Evolutionary conservation across 2,797 vertebrate species (phyloP).

Genomic region (Helostoma temminkii): DNA sequence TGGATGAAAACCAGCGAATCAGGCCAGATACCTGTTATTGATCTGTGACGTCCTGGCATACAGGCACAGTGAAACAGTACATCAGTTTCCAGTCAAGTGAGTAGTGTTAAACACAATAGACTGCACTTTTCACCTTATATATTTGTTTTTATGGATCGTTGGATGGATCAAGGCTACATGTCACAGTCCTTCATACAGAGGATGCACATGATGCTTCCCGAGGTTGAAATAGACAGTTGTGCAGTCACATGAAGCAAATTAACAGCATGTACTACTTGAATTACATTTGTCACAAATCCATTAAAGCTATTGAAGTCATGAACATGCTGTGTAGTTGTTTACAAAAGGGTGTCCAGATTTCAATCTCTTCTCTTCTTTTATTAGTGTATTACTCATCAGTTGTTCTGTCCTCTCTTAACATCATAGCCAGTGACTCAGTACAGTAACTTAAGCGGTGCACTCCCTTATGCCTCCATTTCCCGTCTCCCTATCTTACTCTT

Average conservation of each 20-base stretch:
- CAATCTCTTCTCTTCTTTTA: conserved; percentile 48
- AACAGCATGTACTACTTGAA: conserved; percentile 6
- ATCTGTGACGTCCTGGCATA: too few species aligned
- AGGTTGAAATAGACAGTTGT: neutral
- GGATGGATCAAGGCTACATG: neutral
- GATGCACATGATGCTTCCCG: neutral
- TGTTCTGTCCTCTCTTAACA: conserved; percentile 34
- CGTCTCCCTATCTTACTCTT: conserved; percentile 51
- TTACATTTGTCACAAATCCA: conserved; percentile 29
- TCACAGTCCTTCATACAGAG: neutral
- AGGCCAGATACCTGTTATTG: too few species aligned
- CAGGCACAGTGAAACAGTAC: neutral
- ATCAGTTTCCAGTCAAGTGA: neutral
- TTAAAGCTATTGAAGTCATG: conserved; percentile 25
- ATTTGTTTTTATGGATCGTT: neutral
- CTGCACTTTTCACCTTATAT: neutral
- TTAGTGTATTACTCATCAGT: conserved; percentile 54
- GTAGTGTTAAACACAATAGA: neutral
- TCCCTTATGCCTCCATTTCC: conserved; percentile 39
- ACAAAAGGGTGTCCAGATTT: conserved; percentile 43
- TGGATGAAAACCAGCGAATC: too few species aligned
- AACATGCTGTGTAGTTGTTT: conserved; percentile 17
- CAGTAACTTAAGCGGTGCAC: conserved; percentile 28
- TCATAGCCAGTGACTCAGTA: conserved; percentile 50
- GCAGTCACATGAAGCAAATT: conserved; percentile 1